Conservation (phyloP, 2,797 vertebrate genomes). For the Hoplostethus mediterraneus region DNA sequence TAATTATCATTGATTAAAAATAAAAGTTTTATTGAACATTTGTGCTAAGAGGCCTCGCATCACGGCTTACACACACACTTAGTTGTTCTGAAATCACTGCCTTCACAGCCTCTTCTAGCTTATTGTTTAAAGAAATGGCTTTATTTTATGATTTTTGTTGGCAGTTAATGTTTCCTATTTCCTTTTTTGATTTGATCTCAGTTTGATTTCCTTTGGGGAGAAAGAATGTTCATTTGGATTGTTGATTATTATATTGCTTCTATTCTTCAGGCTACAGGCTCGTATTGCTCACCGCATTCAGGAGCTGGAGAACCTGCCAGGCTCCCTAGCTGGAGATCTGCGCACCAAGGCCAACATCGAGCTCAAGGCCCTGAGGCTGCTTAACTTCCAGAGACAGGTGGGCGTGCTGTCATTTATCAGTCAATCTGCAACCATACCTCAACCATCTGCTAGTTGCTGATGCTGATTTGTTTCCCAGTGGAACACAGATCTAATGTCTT, state of each 20-base stretch:
- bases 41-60: background rate
- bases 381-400: conserved; percentile 98
- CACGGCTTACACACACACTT: background rate
- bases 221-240: background rate
- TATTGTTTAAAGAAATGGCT: no score
- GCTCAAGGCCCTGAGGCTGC: conserved; percentile 94
- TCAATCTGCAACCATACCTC: no score
- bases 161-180: background rate
- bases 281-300: conserved; percentile 96
- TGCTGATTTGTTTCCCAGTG: no score
- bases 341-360: conserved; percentile 97
- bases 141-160: no score
- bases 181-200: no score
- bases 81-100: background rate
- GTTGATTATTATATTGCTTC: background rate
- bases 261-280: conserved; percentile 88
- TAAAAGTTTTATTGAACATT: background rate
- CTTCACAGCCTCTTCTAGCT: background rate
- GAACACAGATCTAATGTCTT: background rate
- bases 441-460: no score
- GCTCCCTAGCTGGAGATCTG: conserved; percentile 94
- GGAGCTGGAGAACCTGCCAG: conserved; percentile 95
- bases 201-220: background rate
- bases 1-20: background rate
- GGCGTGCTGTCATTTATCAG: no score